Conservation (phyloP, 2,113 vertebrate genomes). For the Trochalopteron elliotii region DNA sequence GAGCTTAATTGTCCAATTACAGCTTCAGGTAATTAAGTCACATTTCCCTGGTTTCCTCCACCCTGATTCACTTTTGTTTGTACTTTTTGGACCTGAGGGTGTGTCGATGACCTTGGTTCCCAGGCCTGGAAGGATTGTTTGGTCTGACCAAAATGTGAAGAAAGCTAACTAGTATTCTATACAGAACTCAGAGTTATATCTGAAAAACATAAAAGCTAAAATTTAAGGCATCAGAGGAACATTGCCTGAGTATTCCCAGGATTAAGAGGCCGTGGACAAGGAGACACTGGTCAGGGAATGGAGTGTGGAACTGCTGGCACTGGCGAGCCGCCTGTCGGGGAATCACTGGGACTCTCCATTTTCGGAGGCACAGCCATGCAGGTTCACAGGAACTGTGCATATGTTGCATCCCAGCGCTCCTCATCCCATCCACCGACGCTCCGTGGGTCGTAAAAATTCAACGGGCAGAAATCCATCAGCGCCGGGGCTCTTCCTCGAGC, state of each 20-base stretch:
- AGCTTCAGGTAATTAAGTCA: background rate
- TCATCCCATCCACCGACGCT: background rate
- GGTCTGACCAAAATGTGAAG: background rate
- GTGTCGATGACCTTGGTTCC: background rate
- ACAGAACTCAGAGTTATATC: background rate
- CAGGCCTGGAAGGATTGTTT: background rate
- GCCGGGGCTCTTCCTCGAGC: background rate
- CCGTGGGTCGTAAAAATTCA: slow-evolving; percentile 36
- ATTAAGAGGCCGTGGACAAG: background rate
- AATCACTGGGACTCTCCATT: background rate
- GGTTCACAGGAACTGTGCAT: slow-evolving; percentile 34
- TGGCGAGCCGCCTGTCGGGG: background rate
- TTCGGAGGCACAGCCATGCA: background rate
- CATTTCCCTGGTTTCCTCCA: background rate
- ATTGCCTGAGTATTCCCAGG: background rate
- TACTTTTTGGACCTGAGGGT: background rate
- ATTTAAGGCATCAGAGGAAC: background rate
- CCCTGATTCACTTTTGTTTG: background rate
- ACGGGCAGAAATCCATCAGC: slow-evolving; percentile 57
- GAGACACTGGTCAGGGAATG: fast-evolving
- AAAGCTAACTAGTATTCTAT: background rate
- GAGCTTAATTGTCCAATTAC: background rate
- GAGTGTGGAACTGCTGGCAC: background rate
- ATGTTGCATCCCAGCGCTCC: slow-evolving; percentile 29
- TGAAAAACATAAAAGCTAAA: background rate